phyloP scores from a whole-genome alignment of 1,140 invertebrate species.

The Hesperophylax magnus region DNA sequence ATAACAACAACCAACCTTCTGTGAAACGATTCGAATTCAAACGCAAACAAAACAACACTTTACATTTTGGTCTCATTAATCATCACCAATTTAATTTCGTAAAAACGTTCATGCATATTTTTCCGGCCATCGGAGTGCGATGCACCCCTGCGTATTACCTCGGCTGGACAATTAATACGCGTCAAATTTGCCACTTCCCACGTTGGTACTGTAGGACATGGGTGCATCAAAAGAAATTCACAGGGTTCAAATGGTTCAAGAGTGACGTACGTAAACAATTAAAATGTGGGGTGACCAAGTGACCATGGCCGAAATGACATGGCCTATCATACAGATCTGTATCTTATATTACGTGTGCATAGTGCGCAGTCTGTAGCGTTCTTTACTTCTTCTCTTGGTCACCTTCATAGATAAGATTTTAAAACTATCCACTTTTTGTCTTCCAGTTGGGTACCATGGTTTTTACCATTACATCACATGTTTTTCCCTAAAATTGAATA shows the following conservation, averaged over 20 bases:
- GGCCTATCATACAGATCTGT: too few relatives aligned
- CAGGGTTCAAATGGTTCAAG: slow-evolving; percentile 5
- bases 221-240: slow-evolving; percentile 15
- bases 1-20: too few relatives aligned
- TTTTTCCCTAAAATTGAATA: too few relatives aligned
- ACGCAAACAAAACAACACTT: not conserved
- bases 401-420: too few relatives aligned
- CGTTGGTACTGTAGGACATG: not conserved
- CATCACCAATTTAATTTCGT: slow-evolving; percentile 19
- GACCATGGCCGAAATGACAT: too few relatives aligned
- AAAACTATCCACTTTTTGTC: too few relatives aligned
- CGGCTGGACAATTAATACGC: slow-evolving; percentile 26
- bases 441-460: too few relatives aligned
- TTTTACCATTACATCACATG: too few relatives aligned
- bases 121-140: not conserved
- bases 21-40: not conserved
- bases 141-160: slow-evolving; percentile 7
- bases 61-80: slow-evolving; percentile 4
- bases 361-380: too few relatives aligned
- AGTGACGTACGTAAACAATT: slow-evolving; percentile 22
- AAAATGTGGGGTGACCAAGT: not conserved
- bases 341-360: too few relatives aligned
- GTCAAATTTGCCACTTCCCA: slow-evolving; percentile 34
- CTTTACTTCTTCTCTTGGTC: too few relatives aligned
- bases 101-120: slow-evolving; percentile 23